Percentiles rank a stretch among this genome's conserved stretches.
phyloP scores from a whole-genome alignment of 2,888 invertebrate genomes.

The Bruchidius siliquastri region DNA sequence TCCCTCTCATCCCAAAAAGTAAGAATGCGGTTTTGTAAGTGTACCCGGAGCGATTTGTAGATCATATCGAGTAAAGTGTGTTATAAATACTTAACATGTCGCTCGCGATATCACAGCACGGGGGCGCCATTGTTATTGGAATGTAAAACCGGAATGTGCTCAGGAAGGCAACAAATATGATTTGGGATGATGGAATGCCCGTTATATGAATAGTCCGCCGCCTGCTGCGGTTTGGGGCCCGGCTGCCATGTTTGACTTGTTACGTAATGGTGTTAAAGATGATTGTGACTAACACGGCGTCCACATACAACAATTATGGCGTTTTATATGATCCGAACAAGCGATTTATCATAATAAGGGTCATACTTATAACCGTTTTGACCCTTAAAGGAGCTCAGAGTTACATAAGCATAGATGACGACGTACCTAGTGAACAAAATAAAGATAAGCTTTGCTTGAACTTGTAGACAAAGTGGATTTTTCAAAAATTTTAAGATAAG shows the following conservation, averaged over 20 bases:
- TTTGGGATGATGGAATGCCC: constrained; percentile 41
- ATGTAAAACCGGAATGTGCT: constrained; percentile 41
- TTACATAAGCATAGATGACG: too few species aligned
- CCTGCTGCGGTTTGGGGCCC: constrained; percentile 14
- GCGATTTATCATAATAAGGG: too few species aligned
- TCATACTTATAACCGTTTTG: too few species aligned
- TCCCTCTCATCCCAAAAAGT: too few species aligned
- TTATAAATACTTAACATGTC: constrained; percentile 23
- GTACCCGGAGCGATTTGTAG: constrained; percentile 8
- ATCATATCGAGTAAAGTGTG: constrained; percentile 16
- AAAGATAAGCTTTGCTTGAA: too few species aligned
- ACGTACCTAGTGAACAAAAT: too few species aligned
- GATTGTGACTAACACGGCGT: too few species aligned
- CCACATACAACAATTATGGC: too few species aligned
- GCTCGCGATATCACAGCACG: constrained; percentile 28
- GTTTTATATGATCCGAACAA: too few species aligned
- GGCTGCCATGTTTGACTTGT: background rate
- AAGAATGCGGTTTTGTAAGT: background rate
- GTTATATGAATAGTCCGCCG: constrained; percentile 38
- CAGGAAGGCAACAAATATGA: constrained; percentile 41
- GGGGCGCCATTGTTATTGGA: constrained; percentile 35
- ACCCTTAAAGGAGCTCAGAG: too few species aligned
- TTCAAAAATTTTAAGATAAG: too few species aligned
- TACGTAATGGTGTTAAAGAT: background rate
- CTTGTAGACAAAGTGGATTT: too few species aligned